phyloP scores from a whole-genome alignment of 1,140 invertebrate species.

The Microplitis mediator region DNA sequence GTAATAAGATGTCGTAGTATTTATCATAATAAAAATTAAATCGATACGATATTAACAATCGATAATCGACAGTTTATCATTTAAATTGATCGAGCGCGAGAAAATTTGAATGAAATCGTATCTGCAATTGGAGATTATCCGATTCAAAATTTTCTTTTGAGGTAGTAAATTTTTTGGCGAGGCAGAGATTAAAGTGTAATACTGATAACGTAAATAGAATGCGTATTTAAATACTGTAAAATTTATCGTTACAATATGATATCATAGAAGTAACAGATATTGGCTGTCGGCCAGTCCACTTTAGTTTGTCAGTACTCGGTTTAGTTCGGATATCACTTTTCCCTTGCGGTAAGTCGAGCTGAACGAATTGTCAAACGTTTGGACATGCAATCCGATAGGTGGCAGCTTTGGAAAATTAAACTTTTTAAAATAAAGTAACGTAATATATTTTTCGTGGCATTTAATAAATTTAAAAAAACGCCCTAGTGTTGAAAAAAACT shows the following conservation, averaged over 20 bases:
- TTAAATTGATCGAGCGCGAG: too few relatives aligned
- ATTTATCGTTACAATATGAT: too few relatives aligned
- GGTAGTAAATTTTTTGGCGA: too few relatives aligned
- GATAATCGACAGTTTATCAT: too few relatives aligned
- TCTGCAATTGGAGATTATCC: background rate
- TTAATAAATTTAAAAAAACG: too few relatives aligned
- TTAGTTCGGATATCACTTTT: background rate
- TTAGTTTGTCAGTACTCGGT: conserved; percentile 8
- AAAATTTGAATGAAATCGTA: too few relatives aligned
- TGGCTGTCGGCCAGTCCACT: conserved; percentile 24
- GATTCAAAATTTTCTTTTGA: background rate
- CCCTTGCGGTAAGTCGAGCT: conserved; percentile 26
- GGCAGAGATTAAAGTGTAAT: too few relatives aligned
- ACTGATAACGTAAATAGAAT: background rate
- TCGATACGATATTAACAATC: too few relatives aligned
- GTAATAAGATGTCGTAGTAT: too few relatives aligned
- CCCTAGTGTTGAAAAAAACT: too few relatives aligned
- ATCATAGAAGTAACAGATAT: background rate
- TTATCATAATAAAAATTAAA: too few relatives aligned
- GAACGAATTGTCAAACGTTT: conserved; percentile 23
- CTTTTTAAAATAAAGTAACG: background rate
- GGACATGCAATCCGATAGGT: conserved; percentile 24
- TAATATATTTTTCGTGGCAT: too few relatives aligned
- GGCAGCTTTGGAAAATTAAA: conserved; percentile 17
- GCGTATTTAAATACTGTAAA: background rate